A percentile compares a stretch with the other conserved stretches of the same genome.
These are phyloP conservation scores for Parthenolecanium corni DNA, from an alignment of 2,888 invertebrate genomes.

Conservation along the genomic window DNA sequence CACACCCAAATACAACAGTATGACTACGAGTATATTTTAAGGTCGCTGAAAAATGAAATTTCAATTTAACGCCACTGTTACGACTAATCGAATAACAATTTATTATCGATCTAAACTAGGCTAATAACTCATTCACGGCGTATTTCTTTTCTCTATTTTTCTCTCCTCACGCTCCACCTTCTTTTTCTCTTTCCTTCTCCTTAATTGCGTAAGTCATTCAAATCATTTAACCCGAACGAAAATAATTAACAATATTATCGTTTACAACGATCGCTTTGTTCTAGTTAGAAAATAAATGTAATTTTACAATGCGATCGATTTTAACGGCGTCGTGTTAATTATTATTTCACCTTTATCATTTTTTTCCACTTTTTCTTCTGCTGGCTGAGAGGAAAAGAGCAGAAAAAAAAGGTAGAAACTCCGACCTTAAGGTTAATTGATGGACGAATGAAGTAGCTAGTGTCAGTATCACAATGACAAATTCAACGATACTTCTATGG, in stretches of 20 bases:
- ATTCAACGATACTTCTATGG: too few relatives aligned
- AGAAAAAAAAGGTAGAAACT: too few relatives aligned
- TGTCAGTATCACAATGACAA: too few relatives aligned
- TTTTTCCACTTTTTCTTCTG: not conserved
- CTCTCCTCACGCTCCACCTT: too few relatives aligned
- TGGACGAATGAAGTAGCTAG: too few relatives aligned
- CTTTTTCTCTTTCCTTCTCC: not conserved
- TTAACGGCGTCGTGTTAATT: not conserved
- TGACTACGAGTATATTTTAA: not conserved
- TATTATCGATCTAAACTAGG: conserved; percentile 9
- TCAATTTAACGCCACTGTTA: conserved; percentile 15
- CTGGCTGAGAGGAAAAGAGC: not conserved
- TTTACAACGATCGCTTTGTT: conserved; percentile 11
- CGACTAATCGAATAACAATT: conserved; percentile 18
- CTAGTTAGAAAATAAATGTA: conserved; percentile 16
- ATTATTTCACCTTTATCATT: not conserved
- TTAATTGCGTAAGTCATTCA: conserved; percentile 20
- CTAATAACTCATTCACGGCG: conserved; percentile 20
- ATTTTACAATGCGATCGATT: conserved; percentile 8
- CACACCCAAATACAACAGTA: too few relatives aligned
- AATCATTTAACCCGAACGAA: conserved; percentile 22
- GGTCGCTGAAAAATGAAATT: conserved; percentile 12
- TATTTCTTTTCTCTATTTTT: not conserved
- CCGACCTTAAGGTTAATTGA: too few relatives aligned
- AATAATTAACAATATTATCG: conserved; percentile 20